Evolutionary conservation across 1,140 invertebrate genomes (phyloP), one percentile per base, ranked within the genome.

Genomic region (Prorops nasuta): DNA sequence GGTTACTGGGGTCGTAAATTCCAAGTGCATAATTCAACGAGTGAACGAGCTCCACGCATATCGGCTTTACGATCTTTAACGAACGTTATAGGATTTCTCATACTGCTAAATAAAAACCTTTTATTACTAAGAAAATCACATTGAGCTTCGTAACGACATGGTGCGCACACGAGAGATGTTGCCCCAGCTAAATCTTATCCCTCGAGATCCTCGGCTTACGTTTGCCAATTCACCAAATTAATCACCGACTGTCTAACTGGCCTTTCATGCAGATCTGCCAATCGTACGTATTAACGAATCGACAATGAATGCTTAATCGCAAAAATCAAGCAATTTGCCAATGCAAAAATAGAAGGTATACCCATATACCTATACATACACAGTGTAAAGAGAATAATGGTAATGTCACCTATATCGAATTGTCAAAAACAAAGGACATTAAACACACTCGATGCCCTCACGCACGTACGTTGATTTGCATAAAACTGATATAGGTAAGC

Each of bases 401-500:
- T n/a, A n/a, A n/a, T n/a, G n/a, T n/a, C n/a, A n/a, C n/a, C n/a
- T n/a, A n/a, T n/a, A n/a, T n/a, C 15, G 19, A 39, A 37, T 39
- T 37, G 48, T 15, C 22, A 31, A 51, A 49, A 48, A 37, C 36
- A 55, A 55, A 28, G 41, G 32, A 60, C 48, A 51, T 55, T 48
- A 55, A 59, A 58, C 47, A 36, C 32, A 59, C 48, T 46, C 35
- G 47, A 50, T 40, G 34, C 31, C 42, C n/a, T 34, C 21, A 24
- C 36, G 38, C 21, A 16, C 24, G 22, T 17, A 12, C 18, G 20
- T 31, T 45, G 56, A 60, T 60, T 60, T 60, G 58, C 58, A 60
- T 60, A 59, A 60, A 59, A 59, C 46, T 44, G 44, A 60, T 60
- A 60, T 50, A 59, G 56, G 41, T 47, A 35, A 41, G 34, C 45